These are phyloP conservation scores for Macrophya alboannulata DNA, from an alignment of 2,888 invertebrate species.

Conservation along the genomic window DNA sequence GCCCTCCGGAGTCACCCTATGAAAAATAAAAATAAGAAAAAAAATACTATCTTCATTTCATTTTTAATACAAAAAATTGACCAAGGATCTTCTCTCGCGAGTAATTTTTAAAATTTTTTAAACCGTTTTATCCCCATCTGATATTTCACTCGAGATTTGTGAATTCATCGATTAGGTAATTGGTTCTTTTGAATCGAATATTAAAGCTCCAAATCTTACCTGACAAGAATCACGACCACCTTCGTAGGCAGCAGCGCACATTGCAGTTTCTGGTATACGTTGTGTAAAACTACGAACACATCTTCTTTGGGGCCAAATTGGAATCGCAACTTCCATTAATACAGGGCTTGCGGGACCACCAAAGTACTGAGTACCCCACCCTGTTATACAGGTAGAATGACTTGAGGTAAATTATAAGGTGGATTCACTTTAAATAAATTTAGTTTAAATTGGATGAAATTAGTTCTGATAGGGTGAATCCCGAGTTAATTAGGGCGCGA, in stretches of 20 bases:
- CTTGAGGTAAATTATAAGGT: neutral
- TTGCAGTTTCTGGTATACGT: conserved; percentile 85
- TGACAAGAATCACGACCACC: conserved; percentile 93
- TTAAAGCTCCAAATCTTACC: conserved; percentile 81
- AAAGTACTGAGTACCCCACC: conserved; percentile 90
- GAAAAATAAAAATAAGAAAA: conserved; percentile 63
- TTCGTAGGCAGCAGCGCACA: conserved; percentile 90
- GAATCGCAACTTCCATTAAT: conserved; percentile 90
- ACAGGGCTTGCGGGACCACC: conserved; percentile 87
- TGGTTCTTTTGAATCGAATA: neutral
- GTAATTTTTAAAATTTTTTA: neutral
- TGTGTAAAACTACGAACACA: conserved; percentile 86
- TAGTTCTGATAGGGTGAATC: conserved; percentile 15
- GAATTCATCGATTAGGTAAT: neutral
- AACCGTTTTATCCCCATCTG: neutral
- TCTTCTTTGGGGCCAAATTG: conserved; percentile 88
- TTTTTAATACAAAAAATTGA: neutral
- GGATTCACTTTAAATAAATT: conserved; percentile 12
- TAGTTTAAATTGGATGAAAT: conserved; percentile 1
- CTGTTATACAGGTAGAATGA: conserved; percentile 73
- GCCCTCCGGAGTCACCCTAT: conserved; percentile 93
- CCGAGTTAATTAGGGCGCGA: neutral
- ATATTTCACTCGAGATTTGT: neutral
- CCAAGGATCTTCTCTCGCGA: neutral
- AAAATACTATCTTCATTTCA: neutral